Evolutionary conservation across 2,888 invertebrate genomes (phyloP).

Genomic region (Epistrophe eligans): DNA sequence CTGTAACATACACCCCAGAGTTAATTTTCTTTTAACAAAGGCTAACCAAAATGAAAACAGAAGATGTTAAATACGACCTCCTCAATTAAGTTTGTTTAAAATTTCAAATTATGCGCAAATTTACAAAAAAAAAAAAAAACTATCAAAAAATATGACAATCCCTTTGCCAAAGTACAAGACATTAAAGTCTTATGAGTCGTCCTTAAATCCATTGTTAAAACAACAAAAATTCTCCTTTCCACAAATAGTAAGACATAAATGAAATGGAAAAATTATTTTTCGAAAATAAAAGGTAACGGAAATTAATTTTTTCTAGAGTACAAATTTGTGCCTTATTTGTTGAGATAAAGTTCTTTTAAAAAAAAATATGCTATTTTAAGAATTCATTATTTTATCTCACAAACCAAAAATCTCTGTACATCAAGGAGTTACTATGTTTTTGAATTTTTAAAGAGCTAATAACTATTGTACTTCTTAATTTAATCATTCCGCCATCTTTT

Average conservation of each 20-base stretch:
- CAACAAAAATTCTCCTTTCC: neutral
- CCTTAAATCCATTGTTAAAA: conserved; percentile 20
- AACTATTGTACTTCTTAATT: neutral
- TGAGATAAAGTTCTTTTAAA: conserved; percentile 67
- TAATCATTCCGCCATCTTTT: neutral
- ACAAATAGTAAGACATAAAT: conserved; percentile 31
- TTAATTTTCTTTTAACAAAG: neutral
- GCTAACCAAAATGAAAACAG: neutral
- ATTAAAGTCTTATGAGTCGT: neutral
- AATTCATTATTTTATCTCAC: conserved; percentile 50
- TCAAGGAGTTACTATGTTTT: conserved; percentile 18
- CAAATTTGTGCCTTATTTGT: conserved; percentile 78
- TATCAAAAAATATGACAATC: conserved; percentile 46
- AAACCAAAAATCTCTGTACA: conserved; percentile 43
- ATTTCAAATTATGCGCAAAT: neutral
- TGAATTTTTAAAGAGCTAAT: neutral
- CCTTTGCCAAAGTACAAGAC: conserved; percentile 17
- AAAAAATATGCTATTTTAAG: conserved; percentile 25
- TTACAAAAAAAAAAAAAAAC: neutral
- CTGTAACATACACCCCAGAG: neutral
- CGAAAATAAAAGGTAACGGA: conserved; percentile 55
- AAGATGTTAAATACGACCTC: neutral
- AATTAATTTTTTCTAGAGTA: conserved; percentile 77
- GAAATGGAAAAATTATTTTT: conserved; percentile 53
- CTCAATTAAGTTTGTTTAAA: neutral